Percentiles rank a stretch among this genome's conserved stretches.
These are phyloP conservation scores for Pelobates fuscus DNA, from an alignment of 2,113 vertebrate species.

Conservation along the genomic window DNA sequence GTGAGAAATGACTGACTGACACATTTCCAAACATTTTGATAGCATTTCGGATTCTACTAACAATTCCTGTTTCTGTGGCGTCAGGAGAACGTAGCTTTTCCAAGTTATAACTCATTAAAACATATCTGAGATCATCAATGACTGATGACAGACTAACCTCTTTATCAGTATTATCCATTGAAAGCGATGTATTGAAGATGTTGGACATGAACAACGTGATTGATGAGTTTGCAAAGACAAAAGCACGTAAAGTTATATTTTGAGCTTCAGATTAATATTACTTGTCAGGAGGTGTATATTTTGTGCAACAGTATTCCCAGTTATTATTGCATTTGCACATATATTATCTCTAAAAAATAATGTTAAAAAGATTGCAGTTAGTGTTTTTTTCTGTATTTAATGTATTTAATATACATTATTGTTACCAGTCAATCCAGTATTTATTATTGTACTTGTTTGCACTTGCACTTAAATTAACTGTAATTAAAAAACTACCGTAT, in stretches of 20 bases:
- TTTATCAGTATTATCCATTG: not conserved
- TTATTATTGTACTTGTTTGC: too few species aligned
- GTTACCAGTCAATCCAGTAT: too few species aligned
- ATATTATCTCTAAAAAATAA: too few species aligned
- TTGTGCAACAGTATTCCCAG: not conserved
- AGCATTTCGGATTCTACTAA: not conserved
- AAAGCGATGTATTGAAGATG: not conserved
- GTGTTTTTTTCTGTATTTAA: too few species aligned
- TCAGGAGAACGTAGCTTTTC: conserved; percentile 14
- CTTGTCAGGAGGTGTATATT: too few species aligned
- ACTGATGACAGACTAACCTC: not conserved
- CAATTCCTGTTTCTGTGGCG: conserved; percentile 8
- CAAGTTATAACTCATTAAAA: not conserved
- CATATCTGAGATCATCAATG: not conserved
- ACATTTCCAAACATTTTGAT: conserved; percentile 10
- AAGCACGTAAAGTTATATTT: conserved; percentile 2
- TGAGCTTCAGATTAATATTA: not conserved
- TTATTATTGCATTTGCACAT: conserved; percentile 1
- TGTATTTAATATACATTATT: too few species aligned
- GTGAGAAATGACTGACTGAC: not conserved
- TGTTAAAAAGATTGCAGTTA: too few species aligned
- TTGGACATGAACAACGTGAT: not conserved
- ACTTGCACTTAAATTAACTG: too few species aligned
- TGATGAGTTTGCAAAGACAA: conserved; percentile 6
- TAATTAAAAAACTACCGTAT: too few species aligned